These are phyloP conservation scores for Falco cherrug DNA, from an alignment of 2,797 vertebrate genomes.

Conservation along the genomic window DNA sequence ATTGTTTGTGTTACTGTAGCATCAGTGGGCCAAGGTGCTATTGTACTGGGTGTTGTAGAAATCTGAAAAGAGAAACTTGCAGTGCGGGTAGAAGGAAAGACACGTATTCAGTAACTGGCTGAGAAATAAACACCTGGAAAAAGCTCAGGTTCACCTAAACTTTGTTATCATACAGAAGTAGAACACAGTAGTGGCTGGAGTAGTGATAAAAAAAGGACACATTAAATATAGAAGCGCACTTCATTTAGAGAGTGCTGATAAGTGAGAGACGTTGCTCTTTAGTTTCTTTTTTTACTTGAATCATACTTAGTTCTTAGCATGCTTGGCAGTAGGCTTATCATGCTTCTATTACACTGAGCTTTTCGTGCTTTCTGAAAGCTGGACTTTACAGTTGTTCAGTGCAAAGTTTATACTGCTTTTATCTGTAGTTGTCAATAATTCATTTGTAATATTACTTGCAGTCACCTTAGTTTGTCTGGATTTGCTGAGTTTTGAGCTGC, in stretches of 20 bases:
- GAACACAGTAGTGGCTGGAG: not conserved
- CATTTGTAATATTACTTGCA: not conserved
- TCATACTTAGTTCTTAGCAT: not conserved
- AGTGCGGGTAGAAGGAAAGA: not conserved
- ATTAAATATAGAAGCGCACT: not conserved
- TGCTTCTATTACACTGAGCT: not conserved
- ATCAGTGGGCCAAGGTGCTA: not conserved
- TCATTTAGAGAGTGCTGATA: not conserved
- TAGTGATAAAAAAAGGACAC: not conserved
- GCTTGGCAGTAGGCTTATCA: not conserved
- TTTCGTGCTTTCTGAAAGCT: not conserved
- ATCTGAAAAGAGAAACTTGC: not conserved
- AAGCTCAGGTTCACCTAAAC: not conserved
- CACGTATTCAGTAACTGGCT: not conserved
- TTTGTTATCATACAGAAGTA: not conserved
- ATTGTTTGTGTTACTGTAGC: not conserved
- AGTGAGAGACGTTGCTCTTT: not conserved
- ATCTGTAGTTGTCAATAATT: not conserved
- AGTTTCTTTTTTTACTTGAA: not conserved
- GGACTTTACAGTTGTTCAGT: not conserved
- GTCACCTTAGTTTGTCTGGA: not conserved
- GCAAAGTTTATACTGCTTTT: not conserved
- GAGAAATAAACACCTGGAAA: not conserved
- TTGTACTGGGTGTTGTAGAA: accelerated
- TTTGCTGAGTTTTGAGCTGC: not conserved